phyloP scores from a whole-genome alignment of 2,113 vertebrate genomes.

The Gadus macrocephalus region DNA sequence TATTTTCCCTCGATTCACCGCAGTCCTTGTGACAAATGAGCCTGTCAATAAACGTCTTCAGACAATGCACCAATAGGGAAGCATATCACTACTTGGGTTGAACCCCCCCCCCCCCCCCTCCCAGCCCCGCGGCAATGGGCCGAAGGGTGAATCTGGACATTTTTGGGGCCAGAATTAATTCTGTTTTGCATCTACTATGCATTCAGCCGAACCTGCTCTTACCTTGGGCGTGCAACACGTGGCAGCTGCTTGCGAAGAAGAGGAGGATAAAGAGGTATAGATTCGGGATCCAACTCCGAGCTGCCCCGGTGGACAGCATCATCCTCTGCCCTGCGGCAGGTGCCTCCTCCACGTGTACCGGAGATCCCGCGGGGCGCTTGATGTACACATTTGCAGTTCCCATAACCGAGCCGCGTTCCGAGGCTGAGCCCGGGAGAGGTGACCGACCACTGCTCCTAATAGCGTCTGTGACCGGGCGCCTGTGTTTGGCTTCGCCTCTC shows the following conservation, averaged over 20 bases:
- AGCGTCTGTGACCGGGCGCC: no score
- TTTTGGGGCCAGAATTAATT: neutral
- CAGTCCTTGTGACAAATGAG: conserved; percentile 19
- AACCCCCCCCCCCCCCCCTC: no score
- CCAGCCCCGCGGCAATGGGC: no score
- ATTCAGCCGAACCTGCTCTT: conserved; percentile 22
- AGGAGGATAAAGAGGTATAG: conserved; percentile 46
- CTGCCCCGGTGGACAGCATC: conserved; percentile 18
- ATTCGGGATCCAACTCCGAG: conserved; percentile 29
- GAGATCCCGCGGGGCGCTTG: no score
- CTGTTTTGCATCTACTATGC: neutral
- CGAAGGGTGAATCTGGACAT: neutral
- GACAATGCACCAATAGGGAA: neutral
- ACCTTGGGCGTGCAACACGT: conserved; percentile 74
- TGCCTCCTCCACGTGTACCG: conserved; percentile 22
- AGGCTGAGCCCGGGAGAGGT: neutral
- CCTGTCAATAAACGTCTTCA: conserved; percentile 12
- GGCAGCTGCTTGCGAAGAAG: conserved; percentile 54
- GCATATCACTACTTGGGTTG: neutral
- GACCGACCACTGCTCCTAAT: neutral
- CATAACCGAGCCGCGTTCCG: no score
- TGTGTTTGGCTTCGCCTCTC: no score
- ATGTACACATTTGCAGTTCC: no score
- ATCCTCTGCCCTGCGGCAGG: conserved; percentile 18
- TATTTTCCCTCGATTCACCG: conserved; percentile 11